Percentiles rank a stretch among this genome's conserved stretches.
Conservation (phyloP, 2,797 vertebrate species). For the Ibycter americanus region DNA sequence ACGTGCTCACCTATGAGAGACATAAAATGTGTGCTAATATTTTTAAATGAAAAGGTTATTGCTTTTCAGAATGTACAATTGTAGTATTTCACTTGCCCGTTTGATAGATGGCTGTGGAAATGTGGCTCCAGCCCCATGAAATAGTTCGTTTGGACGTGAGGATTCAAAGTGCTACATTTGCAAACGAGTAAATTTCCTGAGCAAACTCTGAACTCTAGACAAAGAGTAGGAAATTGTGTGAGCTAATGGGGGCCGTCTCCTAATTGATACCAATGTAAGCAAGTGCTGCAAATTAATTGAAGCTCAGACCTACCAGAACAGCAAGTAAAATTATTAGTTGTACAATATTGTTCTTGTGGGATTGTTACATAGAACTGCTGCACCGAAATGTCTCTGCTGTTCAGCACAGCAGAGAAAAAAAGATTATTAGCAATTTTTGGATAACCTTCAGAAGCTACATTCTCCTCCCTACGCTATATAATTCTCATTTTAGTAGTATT, state of each 20-base stretch:
- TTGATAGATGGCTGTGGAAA: slow-evolving; percentile 25
- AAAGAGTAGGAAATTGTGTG: slow-evolving; percentile 29
- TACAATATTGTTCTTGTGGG: slow-evolving; percentile 44
- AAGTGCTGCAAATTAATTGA: slow-evolving; percentile 65
- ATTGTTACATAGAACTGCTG: slow-evolving; percentile 52
- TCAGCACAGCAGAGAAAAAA: not conserved
- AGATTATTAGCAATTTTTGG: slow-evolving; percentile 58
- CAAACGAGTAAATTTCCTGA: slow-evolving; percentile 57
- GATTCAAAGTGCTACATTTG: slow-evolving; percentile 39
- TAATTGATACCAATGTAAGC: slow-evolving; percentile 62
- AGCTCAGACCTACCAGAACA: slow-evolving; percentile 47
- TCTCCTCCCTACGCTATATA: slow-evolving; percentile 17
- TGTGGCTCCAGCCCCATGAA: not conserved
- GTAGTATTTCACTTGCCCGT: not conserved
- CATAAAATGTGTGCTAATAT: not conserved
- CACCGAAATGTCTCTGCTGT: slow-evolving; percentile 20
- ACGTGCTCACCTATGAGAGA: not conserved
- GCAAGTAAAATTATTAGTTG: slow-evolving; percentile 57
- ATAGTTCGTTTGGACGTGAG: slow-evolving; percentile 24
- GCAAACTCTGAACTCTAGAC: slow-evolving; percentile 60
- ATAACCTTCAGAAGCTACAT: slow-evolving; percentile 49
- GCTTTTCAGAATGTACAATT: not conserved
- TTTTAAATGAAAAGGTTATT: slow-evolving; percentile 27
- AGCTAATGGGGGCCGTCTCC: not conserved
- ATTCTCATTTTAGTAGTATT: slow-evolving; percentile 68